These are phyloP conservation scores for Apis florea DNA, from an alignment of 1,140 invertebrate genomes.

Conservation along the genomic window DNA sequence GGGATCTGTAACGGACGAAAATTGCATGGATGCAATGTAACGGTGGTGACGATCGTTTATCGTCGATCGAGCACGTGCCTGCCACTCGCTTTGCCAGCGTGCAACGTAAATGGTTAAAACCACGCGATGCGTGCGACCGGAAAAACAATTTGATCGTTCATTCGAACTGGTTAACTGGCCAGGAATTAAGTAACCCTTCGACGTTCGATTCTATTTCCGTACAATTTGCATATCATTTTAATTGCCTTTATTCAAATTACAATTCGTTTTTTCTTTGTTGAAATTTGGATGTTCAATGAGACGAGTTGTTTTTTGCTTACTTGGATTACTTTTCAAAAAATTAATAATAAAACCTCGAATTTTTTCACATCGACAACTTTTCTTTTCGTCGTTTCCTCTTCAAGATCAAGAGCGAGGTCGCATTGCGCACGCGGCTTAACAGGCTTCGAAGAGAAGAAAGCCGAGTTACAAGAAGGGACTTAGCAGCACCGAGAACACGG, in stretches of 20 bases:
- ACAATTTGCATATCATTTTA: too few species aligned
- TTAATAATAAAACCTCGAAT: too few species aligned
- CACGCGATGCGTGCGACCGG: neutral
- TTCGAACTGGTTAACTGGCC: neutral
- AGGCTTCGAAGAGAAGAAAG: conserved; percentile 13
- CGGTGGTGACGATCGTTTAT: conserved; percentile 22
- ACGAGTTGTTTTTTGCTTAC: too few species aligned
- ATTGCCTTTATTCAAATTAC: too few species aligned
- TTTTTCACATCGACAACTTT: neutral
- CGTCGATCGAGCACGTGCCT: conserved; percentile 19
- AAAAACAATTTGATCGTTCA: neutral
- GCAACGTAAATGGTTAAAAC: conserved; percentile 15
- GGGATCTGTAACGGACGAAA: neutral
- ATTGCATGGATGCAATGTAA: conserved; percentile 7
- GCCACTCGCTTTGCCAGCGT: neutral
- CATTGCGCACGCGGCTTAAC: conserved; percentile 30
- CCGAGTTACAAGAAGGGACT: neutral
- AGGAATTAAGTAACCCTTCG: neutral
- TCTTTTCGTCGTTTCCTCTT: neutral
- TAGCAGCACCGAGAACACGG: conserved; percentile 9
- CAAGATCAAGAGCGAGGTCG: neutral
- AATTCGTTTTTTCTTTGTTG: too few species aligned
- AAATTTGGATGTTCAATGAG: too few species aligned
- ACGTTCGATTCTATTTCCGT: too few species aligned
- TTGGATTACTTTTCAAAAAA: too few species aligned